phyloP scores from a whole-genome alignment of 1,140 invertebrate genomes.

The Forficula auricularia region DNA sequence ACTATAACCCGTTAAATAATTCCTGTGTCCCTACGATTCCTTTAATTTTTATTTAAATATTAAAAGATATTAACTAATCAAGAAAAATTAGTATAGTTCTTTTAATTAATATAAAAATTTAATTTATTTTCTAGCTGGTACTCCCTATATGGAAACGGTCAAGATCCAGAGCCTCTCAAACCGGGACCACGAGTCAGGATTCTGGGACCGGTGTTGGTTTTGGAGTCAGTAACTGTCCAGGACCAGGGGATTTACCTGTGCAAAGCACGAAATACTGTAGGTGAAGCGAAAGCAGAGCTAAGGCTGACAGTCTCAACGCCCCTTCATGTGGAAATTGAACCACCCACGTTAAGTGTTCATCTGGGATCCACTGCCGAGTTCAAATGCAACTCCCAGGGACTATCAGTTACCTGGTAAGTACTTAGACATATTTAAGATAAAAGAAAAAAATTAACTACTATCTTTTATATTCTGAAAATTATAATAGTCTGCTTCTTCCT shows the following conservation, averaged over 20 bases:
- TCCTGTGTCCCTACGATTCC: no score
- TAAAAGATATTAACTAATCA: no score
- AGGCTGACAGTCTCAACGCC: constrained; percentile 46
- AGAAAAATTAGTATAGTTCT: no score
- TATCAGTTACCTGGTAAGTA: no score
- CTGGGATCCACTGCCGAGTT: constrained; percentile 60
- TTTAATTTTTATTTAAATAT: no score
- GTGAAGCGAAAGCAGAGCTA: constrained; percentile 47
- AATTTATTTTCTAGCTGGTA: constrained; percentile 41
- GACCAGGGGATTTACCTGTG: constrained; percentile 52
- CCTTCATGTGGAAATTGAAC: constrained; percentile 49
- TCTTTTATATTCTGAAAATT: no score
- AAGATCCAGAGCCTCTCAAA: constrained; percentile 39
- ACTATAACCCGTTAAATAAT: no score
- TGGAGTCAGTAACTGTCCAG: constrained; percentile 49
- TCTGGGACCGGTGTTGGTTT: constrained; percentile 46
- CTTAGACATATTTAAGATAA: no score
- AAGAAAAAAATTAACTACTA: no score
- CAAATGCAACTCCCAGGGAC: constrained; percentile 33
- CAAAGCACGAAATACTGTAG: constrained; percentile 45
- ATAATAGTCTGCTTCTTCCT: no score
- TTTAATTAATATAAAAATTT: no score
- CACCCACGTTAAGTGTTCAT: constrained; percentile 51
- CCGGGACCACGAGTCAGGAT: constrained; percentile 44
- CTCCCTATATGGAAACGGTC: constrained; percentile 33